Evolutionary conservation across 2,888 invertebrate genomes (phyloP).

Genomic region (Diogma glabrata): DNA sequence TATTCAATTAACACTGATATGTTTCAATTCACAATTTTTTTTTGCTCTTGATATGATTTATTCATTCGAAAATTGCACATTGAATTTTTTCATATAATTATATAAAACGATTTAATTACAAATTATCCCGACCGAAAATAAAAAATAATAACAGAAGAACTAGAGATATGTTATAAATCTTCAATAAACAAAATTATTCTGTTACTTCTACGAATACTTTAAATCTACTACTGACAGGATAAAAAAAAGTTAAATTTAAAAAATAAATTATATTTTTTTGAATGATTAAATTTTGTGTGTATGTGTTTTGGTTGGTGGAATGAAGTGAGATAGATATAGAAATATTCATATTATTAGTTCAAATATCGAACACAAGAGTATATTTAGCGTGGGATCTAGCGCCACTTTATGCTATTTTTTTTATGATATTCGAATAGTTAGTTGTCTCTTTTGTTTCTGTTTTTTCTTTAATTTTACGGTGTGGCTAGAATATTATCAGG

Average conservation of each 20-base stretch:
- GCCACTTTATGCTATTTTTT: slow-evolving; percentile 11
- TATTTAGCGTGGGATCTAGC: slow-evolving; percentile 13
- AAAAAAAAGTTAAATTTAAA: background rate
- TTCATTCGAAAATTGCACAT: too few species aligned
- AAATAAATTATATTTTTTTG: background rate
- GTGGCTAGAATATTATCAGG: background rate
- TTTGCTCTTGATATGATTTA: slow-evolving; percentile 1
- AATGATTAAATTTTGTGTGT: background rate
- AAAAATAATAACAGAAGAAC: too few species aligned
- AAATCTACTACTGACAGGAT: background rate
- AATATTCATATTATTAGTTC: slow-evolving; percentile 6
- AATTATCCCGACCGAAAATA: too few species aligned
- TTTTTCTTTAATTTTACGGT: background rate
- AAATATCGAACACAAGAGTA: slow-evolving; percentile 11
- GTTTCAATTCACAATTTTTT: slow-evolving; percentile 5
- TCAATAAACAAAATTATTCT: too few species aligned
- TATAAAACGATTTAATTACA: too few species aligned
- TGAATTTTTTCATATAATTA: too few species aligned
- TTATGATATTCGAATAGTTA: background rate
- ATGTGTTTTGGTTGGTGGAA: background rate
- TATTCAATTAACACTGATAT: background rate
- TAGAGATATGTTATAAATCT: too few species aligned
- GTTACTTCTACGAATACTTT: too few species aligned
- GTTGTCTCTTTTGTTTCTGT: background rate
- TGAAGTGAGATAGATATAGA: background rate